Percentiles rank a stretch among this genome's conserved stretches.
Evolutionary conservation across 2,888 invertebrate genomes (phyloP).

Genomic region (Acanthococcus lagerstroemiae): DNA sequence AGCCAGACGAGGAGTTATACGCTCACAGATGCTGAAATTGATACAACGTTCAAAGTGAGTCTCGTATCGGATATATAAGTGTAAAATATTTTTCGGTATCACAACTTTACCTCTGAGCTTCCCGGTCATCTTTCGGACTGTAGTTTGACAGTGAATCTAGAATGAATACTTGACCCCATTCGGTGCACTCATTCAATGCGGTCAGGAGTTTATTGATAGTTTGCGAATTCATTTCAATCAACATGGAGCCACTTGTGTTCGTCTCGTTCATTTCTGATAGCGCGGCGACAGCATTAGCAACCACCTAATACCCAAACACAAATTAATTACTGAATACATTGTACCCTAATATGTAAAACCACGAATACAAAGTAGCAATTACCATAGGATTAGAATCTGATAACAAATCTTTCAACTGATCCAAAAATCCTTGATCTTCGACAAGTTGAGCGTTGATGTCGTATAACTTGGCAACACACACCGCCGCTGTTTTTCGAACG

Average conservation of each 20-base stretch:
- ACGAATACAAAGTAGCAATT: slow-evolving; percentile 32
- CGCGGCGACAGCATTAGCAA: slow-evolving; percentile 98
- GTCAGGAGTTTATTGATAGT: slow-evolving; percentile 97
- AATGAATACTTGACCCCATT: slow-evolving; percentile 98
- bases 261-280: slow-evolving; percentile 97
- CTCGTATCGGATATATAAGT: not conserved
- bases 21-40: slow-evolving; percentile 74
- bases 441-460: slow-evolving; percentile 74
- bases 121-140: slow-evolving; percentile 89
- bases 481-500: slow-evolving; percentile 97
- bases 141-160: slow-evolving; percentile 95
- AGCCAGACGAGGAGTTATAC: slow-evolving; percentile 92
- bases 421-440: slow-evolving; percentile 88
- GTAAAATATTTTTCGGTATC: not conserved
- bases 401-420: slow-evolving; percentile 88
- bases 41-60: not conserved
- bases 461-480: slow-evolving; percentile 97
- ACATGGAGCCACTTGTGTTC: slow-evolving; percentile 83
- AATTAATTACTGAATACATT: not conserved
- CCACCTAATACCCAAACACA: slow-evolving; percentile 49
- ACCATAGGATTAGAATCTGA: slow-evolving; percentile 99
- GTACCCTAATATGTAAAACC: not conserved
- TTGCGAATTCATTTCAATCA: slow-evolving; percentile 93
- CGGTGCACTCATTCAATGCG: slow-evolving; percentile 97
- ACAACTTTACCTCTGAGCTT: slow-evolving; percentile 68